Base-by-base conservation (phyloP, 2,113 vertebrate genomes). In the Erythrocebus patas region DNA sequence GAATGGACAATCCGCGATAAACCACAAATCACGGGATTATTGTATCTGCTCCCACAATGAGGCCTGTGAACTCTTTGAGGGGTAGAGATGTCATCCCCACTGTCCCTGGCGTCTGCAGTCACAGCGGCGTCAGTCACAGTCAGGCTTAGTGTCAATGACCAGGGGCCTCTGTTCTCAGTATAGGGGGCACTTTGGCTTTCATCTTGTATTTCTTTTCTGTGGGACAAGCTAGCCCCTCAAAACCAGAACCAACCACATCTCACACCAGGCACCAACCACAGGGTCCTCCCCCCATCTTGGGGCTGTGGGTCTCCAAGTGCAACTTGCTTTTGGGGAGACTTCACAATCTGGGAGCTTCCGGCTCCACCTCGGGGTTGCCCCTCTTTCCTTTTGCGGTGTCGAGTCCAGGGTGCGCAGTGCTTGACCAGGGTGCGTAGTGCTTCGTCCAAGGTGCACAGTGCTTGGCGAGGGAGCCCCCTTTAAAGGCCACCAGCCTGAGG, bases 281-380 rank as follows among this genome's bases (percentile, higher is more conserved):
- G 50, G 73, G 3, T 30, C 40, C 38, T 27, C 16, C 30, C n/a
- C 11, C 5, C 23, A 12, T 20, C 2, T 0, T 2, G 40, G 57
- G 52, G 9, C 43, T n/a, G 5, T 17, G 32, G 59, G 27, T 18
- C 55, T 88, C 10, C 4, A 38, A 32, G 66, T 6, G 82, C 30
- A 52, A 14, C 32, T 11, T 2, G 2, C 13, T 61, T 73, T 83
- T 5, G 16, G 59, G 72, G 25, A 91, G n/a, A 55, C n/a, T 80
- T 14, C 0, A 43, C 0, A 0, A 5, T 6, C 70, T 52, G 17
- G 17, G 50, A 59, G 30, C 27, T 43, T 48, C 52, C 23, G 61
- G 73, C 35, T 82, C 70, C 50, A 38, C 43, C 32, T 79, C 2
- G 0, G 52, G n/a, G 30, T 91, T 16, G 0, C 27, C 70, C 38